Conservation (phyloP, 1,140 invertebrate species). For the Bombus polaris region DNA sequence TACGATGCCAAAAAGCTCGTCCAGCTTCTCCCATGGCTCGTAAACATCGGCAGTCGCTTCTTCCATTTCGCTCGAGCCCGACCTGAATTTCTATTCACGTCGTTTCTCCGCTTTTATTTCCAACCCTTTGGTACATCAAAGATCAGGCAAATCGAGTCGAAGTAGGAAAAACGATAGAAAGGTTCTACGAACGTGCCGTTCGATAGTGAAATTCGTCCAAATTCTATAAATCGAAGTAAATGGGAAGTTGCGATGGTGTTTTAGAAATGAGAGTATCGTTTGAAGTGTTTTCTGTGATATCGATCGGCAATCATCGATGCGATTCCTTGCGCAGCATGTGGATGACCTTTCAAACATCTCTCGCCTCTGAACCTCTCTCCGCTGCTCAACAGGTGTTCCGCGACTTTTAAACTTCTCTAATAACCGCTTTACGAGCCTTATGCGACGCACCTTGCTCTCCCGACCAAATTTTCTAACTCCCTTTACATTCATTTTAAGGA, state of each 20-base stretch:
- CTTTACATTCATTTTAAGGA: neutral
- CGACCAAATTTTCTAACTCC: neutral
- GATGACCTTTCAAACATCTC: conserved; percentile 9
- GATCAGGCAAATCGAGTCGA: neutral
- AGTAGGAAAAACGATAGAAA: too few species aligned
- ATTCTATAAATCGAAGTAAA: too few species aligned
- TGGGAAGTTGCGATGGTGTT: rapidly evolving
- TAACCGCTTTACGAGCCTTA: conserved; percentile 54
- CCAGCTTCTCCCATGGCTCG: conserved; percentile 39
- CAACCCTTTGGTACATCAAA: neutral
- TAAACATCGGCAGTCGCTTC: conserved; percentile 48
- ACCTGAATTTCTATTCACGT: neutral
- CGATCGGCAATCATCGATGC: neutral
- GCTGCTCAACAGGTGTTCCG: conserved; percentile 67
- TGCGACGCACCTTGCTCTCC: neutral
- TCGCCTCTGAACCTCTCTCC: neutral
- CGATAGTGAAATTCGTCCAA: too few species aligned
- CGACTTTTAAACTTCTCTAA: conserved; percentile 66
- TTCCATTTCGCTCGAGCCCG: neutral
- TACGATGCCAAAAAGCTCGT: conserved; percentile 33
- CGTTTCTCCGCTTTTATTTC: conserved; percentile 20
- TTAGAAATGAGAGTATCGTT: neutral
- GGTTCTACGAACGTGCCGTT: too few species aligned
- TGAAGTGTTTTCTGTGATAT: neutral
- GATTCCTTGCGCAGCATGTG: neutral